A percentile compares a stretch with the other conserved stretches of the same genome.
Conservation (phyloP, 1,140 invertebrate species). For the Whitmania pigra region DNA sequence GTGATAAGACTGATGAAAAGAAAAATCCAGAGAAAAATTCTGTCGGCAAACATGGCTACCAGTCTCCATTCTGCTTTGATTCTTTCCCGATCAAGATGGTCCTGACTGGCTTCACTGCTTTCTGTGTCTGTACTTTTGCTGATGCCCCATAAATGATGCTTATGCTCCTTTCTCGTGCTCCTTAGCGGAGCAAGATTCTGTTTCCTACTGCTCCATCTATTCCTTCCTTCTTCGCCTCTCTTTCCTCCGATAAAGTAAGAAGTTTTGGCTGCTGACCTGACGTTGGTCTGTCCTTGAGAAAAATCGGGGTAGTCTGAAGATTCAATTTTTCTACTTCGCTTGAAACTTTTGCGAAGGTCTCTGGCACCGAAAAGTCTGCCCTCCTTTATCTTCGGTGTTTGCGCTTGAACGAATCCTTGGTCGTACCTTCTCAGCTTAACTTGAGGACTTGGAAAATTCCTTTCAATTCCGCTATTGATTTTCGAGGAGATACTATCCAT, state of each 20-base stretch:
- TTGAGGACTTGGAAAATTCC: too few relatives aligned
- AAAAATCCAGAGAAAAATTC: slow-evolving; percentile 27
- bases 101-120: slow-evolving; percentile 11
- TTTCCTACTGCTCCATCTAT: too few relatives aligned
- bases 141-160: neutral
- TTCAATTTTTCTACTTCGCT: neutral
- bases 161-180: neutral
- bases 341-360: slow-evolving; percentile 1
- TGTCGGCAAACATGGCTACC: slow-evolving; percentile 23
- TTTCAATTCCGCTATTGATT: too few relatives aligned
- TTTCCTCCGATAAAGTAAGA: too few relatives aligned
- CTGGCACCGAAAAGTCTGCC: neutral
- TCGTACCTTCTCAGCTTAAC: too few relatives aligned
- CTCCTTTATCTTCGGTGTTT: too few relatives aligned
- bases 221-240: too few relatives aligned
- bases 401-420: too few relatives aligned
- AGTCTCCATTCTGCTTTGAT: slow-evolving; percentile 23
- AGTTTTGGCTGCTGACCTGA: too few relatives aligned
- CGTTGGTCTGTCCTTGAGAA: too few relatives aligned
- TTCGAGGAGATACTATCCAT: too few relatives aligned
- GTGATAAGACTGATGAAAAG: slow-evolving; percentile 22
- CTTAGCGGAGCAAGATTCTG: neutral
- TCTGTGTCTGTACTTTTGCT: slow-evolving; percentile 10
- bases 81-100: neutral
- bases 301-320: neutral